These are phyloP conservation scores for Eurystomus gularis DNA, from an alignment of 2,113 vertebrate genomes.

Conservation along the genomic window DNA sequence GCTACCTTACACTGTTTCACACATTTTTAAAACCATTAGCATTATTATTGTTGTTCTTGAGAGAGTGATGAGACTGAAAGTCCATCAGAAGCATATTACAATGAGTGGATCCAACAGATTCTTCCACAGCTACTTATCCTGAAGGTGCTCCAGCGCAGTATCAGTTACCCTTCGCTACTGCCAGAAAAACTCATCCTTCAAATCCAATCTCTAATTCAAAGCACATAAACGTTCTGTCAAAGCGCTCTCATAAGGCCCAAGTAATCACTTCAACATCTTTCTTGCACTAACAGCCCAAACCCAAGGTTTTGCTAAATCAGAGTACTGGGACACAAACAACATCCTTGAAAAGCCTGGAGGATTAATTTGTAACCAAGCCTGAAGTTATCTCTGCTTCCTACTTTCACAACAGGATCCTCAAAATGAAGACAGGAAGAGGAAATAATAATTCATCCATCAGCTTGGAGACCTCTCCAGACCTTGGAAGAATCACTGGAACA, in stretches of 20 bases:
- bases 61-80: neutral
- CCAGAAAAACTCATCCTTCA: constrained; percentile 20
- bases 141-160: neutral
- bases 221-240: neutral
- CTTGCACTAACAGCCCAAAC: neutral
- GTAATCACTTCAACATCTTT: neutral
- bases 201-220: neutral
- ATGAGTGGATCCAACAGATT: neutral
- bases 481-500: neutral
- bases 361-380: neutral
- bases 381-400: neutral
- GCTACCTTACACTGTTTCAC: neutral
- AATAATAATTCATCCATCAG: neutral
- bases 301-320: neutral
- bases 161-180: neutral
- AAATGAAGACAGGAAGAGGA: neutral
- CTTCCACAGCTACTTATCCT: neutral
- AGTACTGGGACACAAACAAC: neutral
- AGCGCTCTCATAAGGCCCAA: neutral
- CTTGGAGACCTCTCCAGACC: neutral
- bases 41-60: neutral
- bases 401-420: neutral
- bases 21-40: neutral
- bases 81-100: neutral
- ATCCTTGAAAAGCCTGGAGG: neutral